phyloP scores from a whole-genome alignment of 2,888 invertebrate genomes.

The Drosophila conformis region DNA sequence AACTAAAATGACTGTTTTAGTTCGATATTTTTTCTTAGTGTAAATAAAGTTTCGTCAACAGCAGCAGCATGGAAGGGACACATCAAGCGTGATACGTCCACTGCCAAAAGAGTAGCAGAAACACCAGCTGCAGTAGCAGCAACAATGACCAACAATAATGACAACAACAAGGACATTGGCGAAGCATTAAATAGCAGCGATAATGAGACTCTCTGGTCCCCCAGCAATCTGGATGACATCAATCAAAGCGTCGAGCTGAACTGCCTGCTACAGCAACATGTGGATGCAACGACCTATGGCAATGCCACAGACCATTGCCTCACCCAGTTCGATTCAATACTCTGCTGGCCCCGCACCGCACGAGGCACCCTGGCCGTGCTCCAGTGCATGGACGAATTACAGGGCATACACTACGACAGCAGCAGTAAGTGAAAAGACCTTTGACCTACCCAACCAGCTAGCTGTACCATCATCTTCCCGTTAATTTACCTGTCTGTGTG shows the following conservation, averaged over 20 bases:
- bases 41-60: not conserved
- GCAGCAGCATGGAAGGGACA: constrained; percentile 6
- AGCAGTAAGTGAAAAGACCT: constrained; percentile 89
- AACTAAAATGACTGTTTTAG: not conserved
- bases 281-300: constrained; percentile 79
- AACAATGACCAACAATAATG: constrained; percentile 45
- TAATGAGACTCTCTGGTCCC: constrained; percentile 53
- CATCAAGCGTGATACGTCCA: constrained; percentile 15
- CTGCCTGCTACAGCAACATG: constrained; percentile 82
- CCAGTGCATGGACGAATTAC: constrained; percentile 92
- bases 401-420: constrained; percentile 92
- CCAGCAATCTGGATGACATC: constrained; percentile 76
- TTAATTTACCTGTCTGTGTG: not conserved
- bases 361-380: constrained; percentile 89
- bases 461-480: not conserved
- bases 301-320: constrained; percentile 86
- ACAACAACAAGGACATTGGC: constrained; percentile 24
- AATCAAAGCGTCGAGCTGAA: constrained; percentile 83
- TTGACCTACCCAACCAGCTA: constrained; percentile 9
- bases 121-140: constrained; percentile 14
- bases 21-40: not conserved
- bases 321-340: constrained; percentile 90
- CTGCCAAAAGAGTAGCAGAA: not conserved
- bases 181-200: constrained; percentile 45
- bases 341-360: constrained; percentile 94